These are phyloP conservation scores for Solenopsis fugax DNA, from an alignment of 1,140 invertebrate genomes.

Conservation along the genomic window DNA sequence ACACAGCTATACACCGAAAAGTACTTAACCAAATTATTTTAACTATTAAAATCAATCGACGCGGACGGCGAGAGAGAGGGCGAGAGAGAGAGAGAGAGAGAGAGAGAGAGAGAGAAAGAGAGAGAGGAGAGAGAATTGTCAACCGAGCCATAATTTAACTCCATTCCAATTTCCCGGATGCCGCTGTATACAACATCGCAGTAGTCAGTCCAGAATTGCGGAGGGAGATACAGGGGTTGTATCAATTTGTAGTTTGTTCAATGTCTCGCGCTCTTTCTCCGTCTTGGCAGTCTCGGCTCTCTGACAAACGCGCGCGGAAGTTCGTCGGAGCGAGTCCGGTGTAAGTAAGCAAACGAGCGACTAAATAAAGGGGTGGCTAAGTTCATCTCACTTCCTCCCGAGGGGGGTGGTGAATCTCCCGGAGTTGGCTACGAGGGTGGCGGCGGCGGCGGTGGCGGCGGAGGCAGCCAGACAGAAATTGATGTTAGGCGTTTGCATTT, in stretches of 20 bases:
- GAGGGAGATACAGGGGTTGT: slow-evolving; percentile 25
- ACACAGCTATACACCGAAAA: not conserved
- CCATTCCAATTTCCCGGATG: slow-evolving; percentile 49
- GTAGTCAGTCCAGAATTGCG: slow-evolving; percentile 10
- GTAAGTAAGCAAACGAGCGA: slow-evolving; percentile 74
- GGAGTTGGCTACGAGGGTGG: slow-evolving; percentile 34
- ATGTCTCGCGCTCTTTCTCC: slow-evolving; percentile 69
- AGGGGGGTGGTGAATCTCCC: slow-evolving; percentile 31
- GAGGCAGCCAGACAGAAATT: slow-evolving; percentile 80
- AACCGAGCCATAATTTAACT: slow-evolving; percentile 62
- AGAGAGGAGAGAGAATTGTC: slow-evolving; percentile 59
- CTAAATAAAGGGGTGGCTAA: slow-evolving; percentile 73
- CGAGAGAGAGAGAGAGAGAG: slow-evolving; percentile 28
- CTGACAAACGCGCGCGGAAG: slow-evolving; percentile 66
- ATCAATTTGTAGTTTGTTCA: slow-evolving; percentile 74
- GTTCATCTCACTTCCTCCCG: slow-evolving; percentile 55
- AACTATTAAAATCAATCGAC: slow-evolving; percentile 70
- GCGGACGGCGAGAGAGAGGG: not conserved
- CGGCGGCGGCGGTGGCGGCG: not conserved
- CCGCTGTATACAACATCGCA: slow-evolving; percentile 42
- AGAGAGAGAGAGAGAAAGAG: slow-evolving; percentile 40
- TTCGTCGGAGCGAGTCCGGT: slow-evolving; percentile 58
- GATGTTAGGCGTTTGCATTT: slow-evolving; percentile 85
- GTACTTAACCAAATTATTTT: slow-evolving; percentile 58
- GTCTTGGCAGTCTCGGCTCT: slow-evolving; percentile 40